Evolutionary conservation across 2,888 invertebrate genomes (phyloP).

Genomic region (Galeopsomyia nigrocyanea): DNA sequence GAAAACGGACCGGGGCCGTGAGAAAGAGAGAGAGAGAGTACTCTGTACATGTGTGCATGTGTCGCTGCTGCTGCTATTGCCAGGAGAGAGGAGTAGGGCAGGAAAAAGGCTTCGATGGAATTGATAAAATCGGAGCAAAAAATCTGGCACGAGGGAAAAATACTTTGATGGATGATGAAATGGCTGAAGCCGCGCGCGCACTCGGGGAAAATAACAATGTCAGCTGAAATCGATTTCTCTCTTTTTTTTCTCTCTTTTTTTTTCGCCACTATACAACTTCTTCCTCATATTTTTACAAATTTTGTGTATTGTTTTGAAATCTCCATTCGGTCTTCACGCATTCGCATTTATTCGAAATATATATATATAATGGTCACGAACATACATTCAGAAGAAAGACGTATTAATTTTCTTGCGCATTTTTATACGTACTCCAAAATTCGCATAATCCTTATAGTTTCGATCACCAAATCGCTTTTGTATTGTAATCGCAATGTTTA

Average conservation of each 20-base stretch:
- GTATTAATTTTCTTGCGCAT: slow-evolving; percentile 36
- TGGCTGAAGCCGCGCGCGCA: neutral
- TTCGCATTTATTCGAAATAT: slow-evolving; percentile 23
- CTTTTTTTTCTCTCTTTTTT: neutral
- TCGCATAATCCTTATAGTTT: slow-evolving; percentile 22
- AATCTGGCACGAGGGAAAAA: neutral
- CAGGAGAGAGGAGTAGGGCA: no score
- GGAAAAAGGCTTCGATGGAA: neutral
- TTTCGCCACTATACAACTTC: neutral
- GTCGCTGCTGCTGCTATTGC: slow-evolving; percentile 14
- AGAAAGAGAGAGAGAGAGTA: slow-evolving; percentile 1
- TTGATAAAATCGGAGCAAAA: neutral
- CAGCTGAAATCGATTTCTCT: slow-evolving; percentile 23
- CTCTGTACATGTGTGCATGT: slow-evolving; percentile 17
- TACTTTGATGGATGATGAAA: neutral
- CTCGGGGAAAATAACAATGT: slow-evolving; percentile 8
- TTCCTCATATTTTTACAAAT: slow-evolving; percentile 8
- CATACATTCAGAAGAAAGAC: slow-evolving; percentile 47
- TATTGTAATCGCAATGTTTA: slow-evolving; percentile 10
- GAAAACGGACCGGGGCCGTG: slow-evolving; percentile 20
- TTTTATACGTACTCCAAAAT: slow-evolving; percentile 35
- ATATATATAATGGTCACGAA: slow-evolving; percentile 42
- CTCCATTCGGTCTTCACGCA: no score
- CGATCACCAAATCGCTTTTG: slow-evolving; percentile 31
- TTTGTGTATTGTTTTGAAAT: no score